Base-by-base conservation (phyloP, 1,140 invertebrate species). In the Sycobia sp. region DNA sequence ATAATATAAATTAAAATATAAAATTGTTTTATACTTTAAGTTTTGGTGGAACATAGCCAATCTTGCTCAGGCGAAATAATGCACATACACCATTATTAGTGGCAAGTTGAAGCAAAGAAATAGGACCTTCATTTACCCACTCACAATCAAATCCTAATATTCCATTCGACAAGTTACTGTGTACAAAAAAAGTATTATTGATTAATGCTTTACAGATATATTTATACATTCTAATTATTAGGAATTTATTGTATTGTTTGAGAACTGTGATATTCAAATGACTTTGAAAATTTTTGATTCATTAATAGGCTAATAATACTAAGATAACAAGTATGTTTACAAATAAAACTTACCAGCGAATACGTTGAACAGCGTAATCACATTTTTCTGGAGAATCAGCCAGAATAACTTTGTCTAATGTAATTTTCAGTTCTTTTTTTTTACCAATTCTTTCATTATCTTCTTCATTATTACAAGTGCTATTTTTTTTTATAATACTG, bases 71-170 rank as follows among this genome's bases (percentile, higher is more conserved):
- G 41, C 88, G 82, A 67, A 90, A 83, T 1, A 90, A 73, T 9
- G 84, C 85, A 73, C 88, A 89, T 27, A 86, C 72, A 18, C 88
- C 88, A 68, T 85, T 79, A 38, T 76, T 70, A 20, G 87, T 86
- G 9, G 88, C 85, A 14, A 91, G 69, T 74, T 90, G 89, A 3
- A 91, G 62, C 1, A 91, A 68, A 0, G 88, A 86, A 23, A 89
- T 81, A 0, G 85, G 83, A 14, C 82, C 81, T 32, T 81, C 80
- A 3, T 85, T 86, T 0, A 87, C 84, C 89, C 89, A 90, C 78
- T 90, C 89, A 67, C 88, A 90, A 73, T 90, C 89, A 64, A 91
- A 85, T 22, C 89, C 89, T 25, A 90, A 67, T 20, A 88, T 78
- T 23, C 73, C 69, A 64, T 75, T 64, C 18, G 71, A 74, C 32